These are phyloP conservation scores for Campaea margaritaria DNA, from an alignment of 2,888 invertebrate genomes.

Conservation along the genomic window DNA sequence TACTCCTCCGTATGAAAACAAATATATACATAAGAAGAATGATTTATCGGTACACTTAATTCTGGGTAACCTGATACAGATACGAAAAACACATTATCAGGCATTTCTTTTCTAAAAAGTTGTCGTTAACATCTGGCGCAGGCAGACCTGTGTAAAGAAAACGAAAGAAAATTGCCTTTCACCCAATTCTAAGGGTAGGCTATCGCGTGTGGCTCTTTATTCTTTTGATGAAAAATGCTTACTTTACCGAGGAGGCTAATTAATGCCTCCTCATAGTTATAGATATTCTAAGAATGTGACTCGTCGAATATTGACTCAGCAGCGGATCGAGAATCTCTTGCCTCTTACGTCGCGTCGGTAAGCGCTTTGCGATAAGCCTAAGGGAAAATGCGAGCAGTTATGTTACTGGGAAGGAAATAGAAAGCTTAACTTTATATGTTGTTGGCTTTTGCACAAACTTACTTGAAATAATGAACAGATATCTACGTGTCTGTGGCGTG, in stretches of 20 bases:
- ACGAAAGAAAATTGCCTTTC: constrained; percentile 39
- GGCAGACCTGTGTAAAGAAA: constrained; percentile 26
- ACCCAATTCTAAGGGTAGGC: constrained; percentile 30
- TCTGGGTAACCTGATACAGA: too few relatives aligned
- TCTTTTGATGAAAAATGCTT: constrained; percentile 26
- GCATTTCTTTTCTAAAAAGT: constrained; percentile 18
- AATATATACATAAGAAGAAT: too few relatives aligned
- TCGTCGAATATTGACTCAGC: constrained; percentile 37
- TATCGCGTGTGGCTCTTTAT: constrained; percentile 24
- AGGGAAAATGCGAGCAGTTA: constrained; percentile 28
- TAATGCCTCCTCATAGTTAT: constrained; percentile 20
- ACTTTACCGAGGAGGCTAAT: constrained; percentile 11
- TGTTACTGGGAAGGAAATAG: constrained; percentile 21
- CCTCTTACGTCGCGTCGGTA: constrained; percentile 18
- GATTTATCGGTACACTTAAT: too few relatives aligned
- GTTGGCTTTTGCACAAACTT: constrained; percentile 22
- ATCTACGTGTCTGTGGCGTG: neutral
- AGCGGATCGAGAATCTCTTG: constrained; percentile 29
- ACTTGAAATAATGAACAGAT: constrained; percentile 15
- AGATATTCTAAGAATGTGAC: constrained; percentile 26
- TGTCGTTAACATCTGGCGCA: constrained; percentile 38
- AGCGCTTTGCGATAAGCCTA: constrained; percentile 35
- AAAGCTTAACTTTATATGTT: constrained; percentile 22
- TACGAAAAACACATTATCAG: neutral
- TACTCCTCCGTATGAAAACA: too few relatives aligned